phyloP scores from a whole-genome alignment of 2,888 invertebrate genomes.

The Rotaria magnacalcarata region DNA sequence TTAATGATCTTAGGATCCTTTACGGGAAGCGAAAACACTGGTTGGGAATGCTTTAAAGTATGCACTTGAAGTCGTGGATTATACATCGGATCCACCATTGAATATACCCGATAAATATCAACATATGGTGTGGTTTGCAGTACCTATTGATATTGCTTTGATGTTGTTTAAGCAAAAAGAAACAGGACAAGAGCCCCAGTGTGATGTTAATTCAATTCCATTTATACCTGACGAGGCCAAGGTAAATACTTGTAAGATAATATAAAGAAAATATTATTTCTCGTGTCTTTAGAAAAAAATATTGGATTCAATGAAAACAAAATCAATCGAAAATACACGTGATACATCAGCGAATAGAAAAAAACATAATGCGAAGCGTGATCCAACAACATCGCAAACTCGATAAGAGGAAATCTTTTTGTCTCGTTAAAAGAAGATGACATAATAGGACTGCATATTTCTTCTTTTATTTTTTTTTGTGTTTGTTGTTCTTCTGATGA shows the following conservation, averaged over 20 bases:
- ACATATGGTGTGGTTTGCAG: conserved; percentile 10
- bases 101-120: conserved; percentile 2
- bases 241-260: neutral
- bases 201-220: neutral
- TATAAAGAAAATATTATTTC: too few relatives aligned
- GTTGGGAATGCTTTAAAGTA: neutral
- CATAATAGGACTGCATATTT: neutral
- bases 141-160: neutral
- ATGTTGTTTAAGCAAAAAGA: neutral
- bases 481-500: neutral
- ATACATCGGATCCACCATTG: conserved; percentile 9
- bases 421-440: neutral
- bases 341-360: neutral
- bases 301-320: neutral
- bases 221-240: conserved; percentile 8
- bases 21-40: neutral
- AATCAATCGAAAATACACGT: neutral
- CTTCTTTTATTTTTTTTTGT: neutral
- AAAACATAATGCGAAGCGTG: neutral
- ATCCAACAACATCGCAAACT: neutral
- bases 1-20: neutral
- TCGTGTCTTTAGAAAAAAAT: neutral
- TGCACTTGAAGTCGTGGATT: neutral
- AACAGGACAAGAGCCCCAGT: neutral
- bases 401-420: neutral